Percentiles rank a stretch among this genome's conserved stretches.
Conservation (phyloP, 2,113 vertebrate genomes). For the Peromyscus californicus region DNA sequence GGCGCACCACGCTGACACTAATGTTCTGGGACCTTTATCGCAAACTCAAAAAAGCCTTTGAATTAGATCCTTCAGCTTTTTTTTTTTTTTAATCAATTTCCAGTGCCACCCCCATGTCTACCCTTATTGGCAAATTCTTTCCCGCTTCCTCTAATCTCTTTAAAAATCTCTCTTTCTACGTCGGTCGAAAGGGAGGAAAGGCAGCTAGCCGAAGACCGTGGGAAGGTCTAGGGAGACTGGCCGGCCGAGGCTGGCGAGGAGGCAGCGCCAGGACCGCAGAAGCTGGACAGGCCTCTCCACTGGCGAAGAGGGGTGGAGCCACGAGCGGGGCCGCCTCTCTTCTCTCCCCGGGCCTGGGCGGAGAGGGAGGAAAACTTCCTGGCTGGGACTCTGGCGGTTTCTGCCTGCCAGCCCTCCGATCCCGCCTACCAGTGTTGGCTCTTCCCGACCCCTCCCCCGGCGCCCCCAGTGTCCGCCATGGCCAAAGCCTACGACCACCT, state of each 20-base stretch:
- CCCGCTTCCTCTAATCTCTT: not conserved
- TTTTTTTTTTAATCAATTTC: not conserved
- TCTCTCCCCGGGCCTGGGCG: slow-evolving; percentile 75
- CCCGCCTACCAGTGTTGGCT: slow-evolving; percentile 54
- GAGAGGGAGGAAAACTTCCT: slow-evolving; percentile 78
- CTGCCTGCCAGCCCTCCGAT: not conserved
- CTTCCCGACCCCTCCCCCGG: slow-evolving; percentile 21
- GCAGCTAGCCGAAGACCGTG: too few species aligned
- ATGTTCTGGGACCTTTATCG: not conserved
- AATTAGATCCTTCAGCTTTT: too few species aligned
- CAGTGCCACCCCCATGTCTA: not conserved
- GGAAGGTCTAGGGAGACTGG: not conserved
- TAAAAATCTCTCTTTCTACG: not conserved
- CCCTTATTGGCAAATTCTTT: not conserved
- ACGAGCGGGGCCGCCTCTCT: slow-evolving; percentile 58
- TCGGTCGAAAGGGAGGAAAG: not conserved
- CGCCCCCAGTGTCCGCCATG: slow-evolving; percentile 77
- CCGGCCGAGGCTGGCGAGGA: not conserved
- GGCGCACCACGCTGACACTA: too few species aligned
- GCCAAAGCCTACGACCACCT: slow-evolving; percentile 98
- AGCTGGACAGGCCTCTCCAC: not conserved
- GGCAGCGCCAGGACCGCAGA: accelerated
- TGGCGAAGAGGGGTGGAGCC: slow-evolving; percentile 50
- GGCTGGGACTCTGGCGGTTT: slow-evolving; percentile 54
- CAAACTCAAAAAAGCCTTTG: not conserved